Evolutionary conservation across 1,140 invertebrate genomes (phyloP), one percentile per base, ranked within the genome.

Genomic region (Pseudomyrmex gracilis): DNA sequence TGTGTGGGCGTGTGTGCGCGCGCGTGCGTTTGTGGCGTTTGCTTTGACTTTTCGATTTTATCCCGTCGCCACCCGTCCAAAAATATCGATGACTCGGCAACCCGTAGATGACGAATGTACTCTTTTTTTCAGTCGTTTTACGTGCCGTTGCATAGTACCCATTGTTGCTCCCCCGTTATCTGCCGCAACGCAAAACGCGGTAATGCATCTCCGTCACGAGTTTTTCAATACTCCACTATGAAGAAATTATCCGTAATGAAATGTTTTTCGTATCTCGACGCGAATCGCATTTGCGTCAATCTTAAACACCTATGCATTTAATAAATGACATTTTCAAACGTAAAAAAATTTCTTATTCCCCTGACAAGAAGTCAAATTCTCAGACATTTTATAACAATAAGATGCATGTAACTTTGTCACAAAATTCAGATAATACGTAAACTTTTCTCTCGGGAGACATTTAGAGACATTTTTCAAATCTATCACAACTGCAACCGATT

Each of bases 11-110:
- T 7, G 34, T 5, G 34, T 5, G 34, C 34, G 34, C 34, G 5
- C 24, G 68, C 49, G 20, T 3, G 12, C 43, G 71, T 83, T 83
- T 83, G 82, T 64, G 60, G 51, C n/a, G 57, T 2, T 74, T 55
- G 83, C 68, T 73, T 82, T 76, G 85, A 88, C 67, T 87, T 88
- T 88, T 87, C 86, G 58, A 87, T 88, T 74, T 51, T 73, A 84
- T 80, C 60, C 73, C 66, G 73, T 73, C 55, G 57, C 58, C 20
- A 51, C 77, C 78, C 74, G 70, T 57, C 74, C 64, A 85, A 83
- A 88, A 88, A 87, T 88, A 64, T 88, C 86, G 86, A 87, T 85
- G 85, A 88, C 86, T 71, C 86, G 85, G 34, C 85, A 70, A 84
- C 45, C 49, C 82, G 49, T 73, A 58, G 63, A 80, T 85, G 85